Evolutionary conservation across 2,113 vertebrate genomes (phyloP).

Genomic region (Bubo scandiacus): DNA sequence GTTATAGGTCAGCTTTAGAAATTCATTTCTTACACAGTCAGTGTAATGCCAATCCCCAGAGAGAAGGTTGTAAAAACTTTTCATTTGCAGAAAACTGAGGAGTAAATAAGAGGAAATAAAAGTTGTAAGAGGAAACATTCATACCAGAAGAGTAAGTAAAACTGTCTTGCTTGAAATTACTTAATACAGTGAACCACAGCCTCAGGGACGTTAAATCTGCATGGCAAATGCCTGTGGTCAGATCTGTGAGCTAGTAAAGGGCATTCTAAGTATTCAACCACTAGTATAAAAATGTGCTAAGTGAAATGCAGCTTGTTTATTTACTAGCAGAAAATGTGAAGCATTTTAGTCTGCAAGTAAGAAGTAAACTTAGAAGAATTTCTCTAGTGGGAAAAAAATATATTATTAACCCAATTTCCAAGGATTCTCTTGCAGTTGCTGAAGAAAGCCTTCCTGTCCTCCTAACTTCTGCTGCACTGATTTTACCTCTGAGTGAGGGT

Average conservation of each 20-base stretch:
- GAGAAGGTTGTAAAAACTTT: slow-evolving; percentile 36
- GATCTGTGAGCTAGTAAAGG: background rate
- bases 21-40: background rate
- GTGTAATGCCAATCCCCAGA: background rate
- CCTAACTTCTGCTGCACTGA: background rate
- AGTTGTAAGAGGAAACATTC: slow-evolving; percentile 48
- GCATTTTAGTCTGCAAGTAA: background rate
- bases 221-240: background rate
- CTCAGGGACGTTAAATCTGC: slow-evolving; percentile 15
- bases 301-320: background rate
- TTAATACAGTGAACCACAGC: slow-evolving; percentile 11
- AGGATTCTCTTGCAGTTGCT: background rate
- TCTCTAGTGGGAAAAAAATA: background rate
- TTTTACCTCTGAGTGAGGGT: background rate
- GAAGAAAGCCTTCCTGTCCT: background rate
- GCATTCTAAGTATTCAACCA: background rate
- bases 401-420: background rate
- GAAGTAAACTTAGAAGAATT: background rate
- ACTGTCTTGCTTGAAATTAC: slow-evolving; percentile 41
- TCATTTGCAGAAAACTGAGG: slow-evolving; percentile 46
- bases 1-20: slow-evolving; percentile 44
- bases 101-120: slow-evolving; percentile 68
- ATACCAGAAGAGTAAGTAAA: slow-evolving; percentile 28
- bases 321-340: background rate
- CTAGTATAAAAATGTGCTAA: background rate